Evolutionary conservation across 2,113 vertebrate genomes (phyloP).

Genomic region (Psophia crepitans): DNA sequence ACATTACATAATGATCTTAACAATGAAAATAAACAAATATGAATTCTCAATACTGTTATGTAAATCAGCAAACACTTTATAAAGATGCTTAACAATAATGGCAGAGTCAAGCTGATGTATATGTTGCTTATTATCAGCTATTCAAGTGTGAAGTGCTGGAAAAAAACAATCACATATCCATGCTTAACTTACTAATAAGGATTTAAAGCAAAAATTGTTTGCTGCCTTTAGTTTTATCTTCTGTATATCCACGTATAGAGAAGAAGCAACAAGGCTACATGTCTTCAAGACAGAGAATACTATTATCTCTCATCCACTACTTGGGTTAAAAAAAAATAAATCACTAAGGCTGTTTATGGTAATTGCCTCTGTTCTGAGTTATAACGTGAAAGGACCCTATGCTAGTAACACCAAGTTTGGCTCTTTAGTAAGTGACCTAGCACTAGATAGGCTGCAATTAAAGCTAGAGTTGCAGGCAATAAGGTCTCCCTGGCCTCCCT

Average conservation of each 20-base stretch:
- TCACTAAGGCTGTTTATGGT: background rate
- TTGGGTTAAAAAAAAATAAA: background rate
- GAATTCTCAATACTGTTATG: background rate
- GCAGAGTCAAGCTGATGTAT: background rate
- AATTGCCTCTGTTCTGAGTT: background rate
- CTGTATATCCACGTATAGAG: rapidly evolving
- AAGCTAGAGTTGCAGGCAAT: background rate
- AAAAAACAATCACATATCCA: conserved; percentile 30
- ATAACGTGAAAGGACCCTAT: background rate
- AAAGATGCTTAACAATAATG: conserved; percentile 2
- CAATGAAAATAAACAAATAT: background rate
- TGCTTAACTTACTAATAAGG: conserved; percentile 5
- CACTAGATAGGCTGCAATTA: background rate
- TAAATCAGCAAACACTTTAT: background rate
- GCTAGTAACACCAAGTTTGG: background rate
- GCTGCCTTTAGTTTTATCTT: background rate
- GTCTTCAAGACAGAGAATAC: background rate
- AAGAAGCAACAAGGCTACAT: background rate
- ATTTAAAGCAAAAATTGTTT: conserved; percentile 16
- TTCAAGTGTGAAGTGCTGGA: conserved; percentile 1
- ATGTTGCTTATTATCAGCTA: background rate
- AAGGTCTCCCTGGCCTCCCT: background rate
- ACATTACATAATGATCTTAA: background rate
- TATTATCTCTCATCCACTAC: background rate
- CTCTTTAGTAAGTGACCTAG: background rate